phyloP scores from a whole-genome alignment of 2,113 vertebrate genomes.

The Ellobius talpinus region DNA sequence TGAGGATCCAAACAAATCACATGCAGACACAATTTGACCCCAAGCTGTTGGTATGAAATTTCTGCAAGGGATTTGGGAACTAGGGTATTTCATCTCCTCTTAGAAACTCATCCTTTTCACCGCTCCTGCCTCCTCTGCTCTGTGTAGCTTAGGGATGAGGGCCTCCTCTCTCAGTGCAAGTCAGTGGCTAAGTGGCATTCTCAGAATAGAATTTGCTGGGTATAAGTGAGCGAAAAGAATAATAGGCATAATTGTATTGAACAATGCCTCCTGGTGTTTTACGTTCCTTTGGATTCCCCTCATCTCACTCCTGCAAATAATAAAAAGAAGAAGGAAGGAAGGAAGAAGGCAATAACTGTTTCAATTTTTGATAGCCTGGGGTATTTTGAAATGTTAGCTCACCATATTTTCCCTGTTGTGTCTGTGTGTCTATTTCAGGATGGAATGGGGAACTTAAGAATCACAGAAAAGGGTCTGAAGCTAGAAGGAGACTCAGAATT shows the following conservation, averaged over 20 bases:
- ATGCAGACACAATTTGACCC: not conserved
- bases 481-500: conserved; percentile 99
- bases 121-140: not conserved
- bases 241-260: conserved; percentile 77
- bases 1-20: not conserved
- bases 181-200: conserved; percentile 57
- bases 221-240: conserved; percentile 70
- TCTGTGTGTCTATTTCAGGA: conserved; percentile 90
- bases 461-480: conserved; percentile 97
- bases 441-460: conserved; percentile 98
- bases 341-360: conserved; percentile 34
- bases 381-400: conserved; percentile 80
- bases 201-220: conserved; percentile 66
- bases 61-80: not conserved
- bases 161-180: conserved; percentile 66
- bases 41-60: not conserved
- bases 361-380: conserved; percentile 67
- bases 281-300: not conserved
- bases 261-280: conserved; percentile 75
- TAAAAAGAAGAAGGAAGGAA: not conserved
- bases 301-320: not conserved
- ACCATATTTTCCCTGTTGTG: conserved; percentile 71
- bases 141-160: conserved; percentile 53
- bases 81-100: conserved; percentile 62
- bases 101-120: conserved; percentile 11